Base-by-base conservation (phyloP, 1,140 invertebrate genomes). In the Drosophila mauritiana region DNA sequence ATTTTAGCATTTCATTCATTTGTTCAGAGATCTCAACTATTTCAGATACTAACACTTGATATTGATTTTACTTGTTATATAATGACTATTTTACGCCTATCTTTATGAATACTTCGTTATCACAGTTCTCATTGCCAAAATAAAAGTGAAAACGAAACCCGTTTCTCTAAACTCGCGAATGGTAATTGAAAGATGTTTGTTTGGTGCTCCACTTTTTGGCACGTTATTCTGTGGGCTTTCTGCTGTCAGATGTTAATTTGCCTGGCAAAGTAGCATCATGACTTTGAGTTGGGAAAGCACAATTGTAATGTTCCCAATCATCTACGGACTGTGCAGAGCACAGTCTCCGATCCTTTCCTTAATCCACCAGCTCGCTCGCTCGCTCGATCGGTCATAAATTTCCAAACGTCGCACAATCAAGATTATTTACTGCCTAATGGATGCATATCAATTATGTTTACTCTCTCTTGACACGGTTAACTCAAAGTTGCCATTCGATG, bases 391-490 rank as follows among this genome's bases (percentile, higher is more conserved):
- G 6, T 42, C 46, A 17, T 65, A 52, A 37, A 43, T 25, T 36
- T 56, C 20, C 64, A 70, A 70, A 5, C 42, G 37, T 17, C 67
- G 17, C 20, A 43, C 64, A 70, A 70, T 70, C 43, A 48, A 70
- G 36, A 69, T 69, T 54, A 68, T 68, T 69, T 49, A 70, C 45
- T 39, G 52, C 52, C 42, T 70, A 70, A 70, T 70, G 64, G 68
- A 56, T 70, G 68, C 51, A 70, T 70, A 70, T 70, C 65, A 70
- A 70, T 70, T 70, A 70, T 70, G 52, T 70, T 57, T 70, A 70
- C 68, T 70, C 68, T 70, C 68, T 70, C 67, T 20, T 57, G 67
- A 69, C 67, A 70, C 67, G 67, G 67, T 70, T n/a, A 56, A 34
- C 49, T 67, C 61, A 67, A 31, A 69, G 61, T 46, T 46, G 61